Conservation (phyloP, 2,113 vertebrate genomes). For the Tricholaema leucomelas region DNA sequence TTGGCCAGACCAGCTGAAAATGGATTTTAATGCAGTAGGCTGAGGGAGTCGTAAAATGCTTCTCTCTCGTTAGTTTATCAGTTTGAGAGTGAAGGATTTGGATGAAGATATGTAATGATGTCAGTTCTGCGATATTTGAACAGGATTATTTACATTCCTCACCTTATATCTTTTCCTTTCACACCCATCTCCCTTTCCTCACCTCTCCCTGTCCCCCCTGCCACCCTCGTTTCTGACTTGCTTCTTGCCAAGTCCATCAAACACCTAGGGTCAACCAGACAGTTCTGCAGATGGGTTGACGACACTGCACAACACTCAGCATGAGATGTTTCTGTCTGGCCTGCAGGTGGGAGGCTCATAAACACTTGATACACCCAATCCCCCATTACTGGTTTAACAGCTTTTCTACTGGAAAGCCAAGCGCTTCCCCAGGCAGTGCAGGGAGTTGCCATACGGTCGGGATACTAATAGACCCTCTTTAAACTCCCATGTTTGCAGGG, state of each 20-base stretch:
- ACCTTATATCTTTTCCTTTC: conserved; percentile 4
- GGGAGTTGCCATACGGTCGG: background rate
- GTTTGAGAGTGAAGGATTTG: conserved; percentile 11
- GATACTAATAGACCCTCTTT: conserved; percentile 32
- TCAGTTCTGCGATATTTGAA: conserved; percentile 24
- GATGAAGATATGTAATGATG: conserved; percentile 26
- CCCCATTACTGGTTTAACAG: conserved; percentile 48
- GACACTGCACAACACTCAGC: background rate
- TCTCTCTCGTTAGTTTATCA: conserved; percentile 47
- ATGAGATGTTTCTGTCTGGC: conserved; percentile 37
- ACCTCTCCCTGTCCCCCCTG: background rate
- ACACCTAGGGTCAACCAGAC: conserved; percentile 12
- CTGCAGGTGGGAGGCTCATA: conserved; percentile 53
- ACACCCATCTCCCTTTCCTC: conserved; percentile 26
- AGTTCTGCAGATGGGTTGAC: conserved; percentile 20
- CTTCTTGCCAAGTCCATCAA: conserved; percentile 4
- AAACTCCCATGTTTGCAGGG: conserved; percentile 30
- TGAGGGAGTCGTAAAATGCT: conserved; percentile 2
- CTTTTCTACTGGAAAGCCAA: conserved; percentile 58
- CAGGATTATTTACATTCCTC: conserved; percentile 30
- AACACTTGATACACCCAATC: conserved; percentile 52
- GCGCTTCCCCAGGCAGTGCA: conserved; percentile 35
- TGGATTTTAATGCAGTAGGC: conserved; percentile 5
- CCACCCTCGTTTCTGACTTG: background rate
- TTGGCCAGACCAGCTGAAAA: background rate